phyloP scores from a whole-genome alignment of 2,888 invertebrate genomes.

The Agriopis leucophaearia region DNA sequence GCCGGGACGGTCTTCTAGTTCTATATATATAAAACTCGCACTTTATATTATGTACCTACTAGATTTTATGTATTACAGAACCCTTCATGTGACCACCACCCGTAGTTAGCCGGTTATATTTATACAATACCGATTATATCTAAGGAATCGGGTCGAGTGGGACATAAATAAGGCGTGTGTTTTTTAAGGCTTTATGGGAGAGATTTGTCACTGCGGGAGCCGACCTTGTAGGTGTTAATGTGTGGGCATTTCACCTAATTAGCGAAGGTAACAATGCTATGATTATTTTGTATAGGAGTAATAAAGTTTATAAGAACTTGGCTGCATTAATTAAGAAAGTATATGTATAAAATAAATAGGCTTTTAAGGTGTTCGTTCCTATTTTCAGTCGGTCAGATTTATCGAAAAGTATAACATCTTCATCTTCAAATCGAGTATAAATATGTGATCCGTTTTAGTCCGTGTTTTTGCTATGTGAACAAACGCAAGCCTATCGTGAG shows the following conservation, averaged over 20 bases:
- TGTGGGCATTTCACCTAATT: slow-evolving; percentile 36
- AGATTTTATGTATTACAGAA: slow-evolving; percentile 2
- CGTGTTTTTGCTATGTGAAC: too few species aligned
- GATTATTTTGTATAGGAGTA: slow-evolving; percentile 13
- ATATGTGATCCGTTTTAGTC: too few species aligned
- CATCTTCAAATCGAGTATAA: too few species aligned
- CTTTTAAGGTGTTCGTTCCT: too few species aligned
- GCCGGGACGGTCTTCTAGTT: too few species aligned
- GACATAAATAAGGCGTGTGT: slow-evolving; percentile 70
- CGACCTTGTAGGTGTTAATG: slow-evolving; percentile 47
- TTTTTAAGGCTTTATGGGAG: slow-evolving; percentile 54
- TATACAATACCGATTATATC: slow-evolving; percentile 65
- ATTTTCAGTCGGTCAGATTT: too few species aligned
- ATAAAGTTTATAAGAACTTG: slow-evolving; percentile 8
- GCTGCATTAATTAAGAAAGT: slow-evolving; percentile 1
- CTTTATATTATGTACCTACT: too few species aligned
- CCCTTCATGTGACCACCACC: neutral
- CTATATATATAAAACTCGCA: too few species aligned
- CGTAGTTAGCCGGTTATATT: slow-evolving; percentile 32
- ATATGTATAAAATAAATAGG: neutral
- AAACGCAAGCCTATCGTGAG: too few species aligned
- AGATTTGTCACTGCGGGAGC: slow-evolving; percentile 54
- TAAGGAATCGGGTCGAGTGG: slow-evolving; percentile 61
- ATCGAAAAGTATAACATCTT: too few species aligned
- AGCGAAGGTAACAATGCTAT: slow-evolving; percentile 24